Percentiles rank a stretch among this genome's conserved stretches.
Conservation (phyloP, 2,888 invertebrate species). For the Apotomis turbidana region DNA sequence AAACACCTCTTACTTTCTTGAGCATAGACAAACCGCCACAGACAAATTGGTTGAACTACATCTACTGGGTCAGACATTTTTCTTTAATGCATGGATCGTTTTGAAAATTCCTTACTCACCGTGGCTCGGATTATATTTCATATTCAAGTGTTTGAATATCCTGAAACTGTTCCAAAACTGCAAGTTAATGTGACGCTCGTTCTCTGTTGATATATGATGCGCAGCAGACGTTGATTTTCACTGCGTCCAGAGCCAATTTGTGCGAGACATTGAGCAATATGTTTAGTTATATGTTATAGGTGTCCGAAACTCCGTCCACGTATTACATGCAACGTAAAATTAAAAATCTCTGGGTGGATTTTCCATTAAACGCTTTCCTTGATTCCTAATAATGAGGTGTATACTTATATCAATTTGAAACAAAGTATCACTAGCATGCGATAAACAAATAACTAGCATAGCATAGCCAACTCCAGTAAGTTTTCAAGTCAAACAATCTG, state of each 20-base stretch:
- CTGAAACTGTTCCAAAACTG: neutral
- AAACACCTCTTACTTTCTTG: too few species aligned
- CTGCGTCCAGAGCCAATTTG: neutral
- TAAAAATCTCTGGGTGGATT: too few species aligned
- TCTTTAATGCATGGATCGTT: too few species aligned
- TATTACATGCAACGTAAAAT: too few species aligned
- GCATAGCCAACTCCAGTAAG: neutral
- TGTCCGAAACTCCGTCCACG: too few species aligned
- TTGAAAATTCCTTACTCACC: neutral
- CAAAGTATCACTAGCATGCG: too few species aligned
- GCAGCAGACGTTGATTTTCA: neutral
- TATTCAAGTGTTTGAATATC: neutral
- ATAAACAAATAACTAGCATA: neutral
- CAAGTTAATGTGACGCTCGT: neutral
- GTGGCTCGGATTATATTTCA: neutral
- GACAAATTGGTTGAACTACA: too few species aligned
- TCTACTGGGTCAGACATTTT: too few species aligned
- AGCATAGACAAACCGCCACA: too few species aligned
- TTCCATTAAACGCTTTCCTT: too few species aligned
- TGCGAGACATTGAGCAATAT: neutral
- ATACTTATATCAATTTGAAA: too few species aligned
- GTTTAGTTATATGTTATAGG: neutral
- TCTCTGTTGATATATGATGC: neutral
- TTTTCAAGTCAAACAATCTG: conserved; percentile 24
- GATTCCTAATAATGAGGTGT: too few species aligned